Base-by-base conservation (phyloP, 2,888 invertebrate genomes). In the Tiliacea aurago region DNA sequence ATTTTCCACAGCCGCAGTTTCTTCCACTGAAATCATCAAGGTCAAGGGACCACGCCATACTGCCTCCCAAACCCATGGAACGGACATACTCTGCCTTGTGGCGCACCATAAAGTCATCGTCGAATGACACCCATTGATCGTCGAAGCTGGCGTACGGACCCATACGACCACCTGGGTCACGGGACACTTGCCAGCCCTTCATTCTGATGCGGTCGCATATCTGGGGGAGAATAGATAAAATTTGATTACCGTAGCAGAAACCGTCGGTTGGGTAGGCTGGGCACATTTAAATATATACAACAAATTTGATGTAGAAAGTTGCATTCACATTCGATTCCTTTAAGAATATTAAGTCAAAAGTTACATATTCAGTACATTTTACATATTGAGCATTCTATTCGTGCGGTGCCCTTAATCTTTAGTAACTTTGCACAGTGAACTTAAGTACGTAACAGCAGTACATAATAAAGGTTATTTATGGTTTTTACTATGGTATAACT, bases 81-180 rank as follows among this genome's bases (percentile, higher is more conserved):
- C 97, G 97, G 11, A 98, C 97, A 88, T 97, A 98, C 88, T 98
- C 97, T 5, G 98, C 97, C 93, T 99, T 99, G 86, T 98, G 97
- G 45, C 97, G 97, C 33, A 98, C 97, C 97, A 98, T 99, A 51
- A 97, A 97, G 51, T 98, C 97, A 91, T 99, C 99, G 90, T 99
- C 99, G 88, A 98, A 99, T 11, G 98, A 98, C 10, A 99, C 99
- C 99, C 99, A 99, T 89, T 99, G 99, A 91, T 99, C 98, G 41
- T 97, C 96, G 76, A 97, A 94, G 83, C 97, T 98, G 0, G 99
- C 98, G 89, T 98, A 99, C 0, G 99, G 99, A 0, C 99, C 99
- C 94, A 99, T 98, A 37, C 98, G 96, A 62, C 98, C 98, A 69
- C 98, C 97, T 0, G 97, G 97, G 90, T 99, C 98, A 72, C 98